phyloP scores from a whole-genome alignment of 2,797 vertebrate genomes.

The Cygnus olor region DNA sequence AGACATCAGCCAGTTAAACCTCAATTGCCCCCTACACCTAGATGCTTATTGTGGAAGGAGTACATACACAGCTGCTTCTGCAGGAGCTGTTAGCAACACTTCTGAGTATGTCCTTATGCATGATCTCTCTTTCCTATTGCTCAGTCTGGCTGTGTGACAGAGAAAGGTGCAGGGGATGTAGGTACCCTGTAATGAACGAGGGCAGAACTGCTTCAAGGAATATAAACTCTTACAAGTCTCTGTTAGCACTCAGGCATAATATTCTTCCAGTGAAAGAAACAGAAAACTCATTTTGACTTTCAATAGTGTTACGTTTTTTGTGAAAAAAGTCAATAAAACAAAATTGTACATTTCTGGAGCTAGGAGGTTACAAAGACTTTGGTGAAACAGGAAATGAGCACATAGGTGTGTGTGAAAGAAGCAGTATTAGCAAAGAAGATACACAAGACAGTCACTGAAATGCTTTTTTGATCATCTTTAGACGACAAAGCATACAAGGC shows the following conservation, averaged over 20 bases:
- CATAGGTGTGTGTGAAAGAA: background rate
- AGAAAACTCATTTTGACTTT: background rate
- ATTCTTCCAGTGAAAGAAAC: background rate
- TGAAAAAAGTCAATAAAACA: background rate
- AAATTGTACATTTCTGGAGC: background rate
- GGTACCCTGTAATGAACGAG: background rate
- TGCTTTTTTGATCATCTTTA: background rate
- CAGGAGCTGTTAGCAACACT: background rate
- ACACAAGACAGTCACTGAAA: background rate
- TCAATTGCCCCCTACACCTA: background rate
- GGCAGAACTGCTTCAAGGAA: background rate
- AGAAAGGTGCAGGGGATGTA: background rate
- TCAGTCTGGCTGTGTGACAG: background rate
- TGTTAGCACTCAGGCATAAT: background rate
- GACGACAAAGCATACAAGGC: background rate
- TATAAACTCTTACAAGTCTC: background rate
- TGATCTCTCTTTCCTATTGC: background rate
- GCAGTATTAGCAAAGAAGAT: background rate
- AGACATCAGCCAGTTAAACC: background rate
- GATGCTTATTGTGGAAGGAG: background rate
- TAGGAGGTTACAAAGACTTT: background rate
- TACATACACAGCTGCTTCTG: background rate
- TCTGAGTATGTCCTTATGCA: background rate
- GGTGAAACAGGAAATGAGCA: background rate
- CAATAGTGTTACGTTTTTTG: background rate